phyloP scores from a whole-genome alignment of 2,797 vertebrate genomes.

The Leptoclinus maculatus region DNA sequence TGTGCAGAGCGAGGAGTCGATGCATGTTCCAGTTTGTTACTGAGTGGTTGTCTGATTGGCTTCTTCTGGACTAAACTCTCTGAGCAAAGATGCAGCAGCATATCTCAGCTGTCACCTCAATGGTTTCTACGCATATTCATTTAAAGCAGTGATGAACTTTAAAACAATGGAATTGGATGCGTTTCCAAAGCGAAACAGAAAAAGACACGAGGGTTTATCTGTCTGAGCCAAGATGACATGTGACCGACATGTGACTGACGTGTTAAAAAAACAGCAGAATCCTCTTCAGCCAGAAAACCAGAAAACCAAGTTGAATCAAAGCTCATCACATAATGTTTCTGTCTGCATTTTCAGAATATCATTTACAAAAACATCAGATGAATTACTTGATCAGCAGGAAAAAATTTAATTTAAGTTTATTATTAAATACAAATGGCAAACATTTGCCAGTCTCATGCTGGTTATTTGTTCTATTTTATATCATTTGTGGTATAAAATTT shows the following conservation, averaged over 20 bases:
- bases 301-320: conserved; percentile 7
- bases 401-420: too few relatives aligned
- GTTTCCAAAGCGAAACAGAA: conserved; percentile 1
- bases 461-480: not conserved
- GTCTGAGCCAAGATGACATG: conserved; percentile 27
- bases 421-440: too few relatives aligned
- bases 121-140: not conserved
- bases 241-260: too few relatives aligned
- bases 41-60: not conserved
- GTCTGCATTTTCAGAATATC: not conserved
- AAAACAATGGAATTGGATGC: not conserved
- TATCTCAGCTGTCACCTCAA: not conserved
- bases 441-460: not conserved
- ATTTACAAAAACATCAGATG: not conserved
- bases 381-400: not conserved
- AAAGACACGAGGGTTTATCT: not conserved
- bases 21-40: not conserved
- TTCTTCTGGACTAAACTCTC: not conserved
- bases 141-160: not conserved
- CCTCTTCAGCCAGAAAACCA: not conserved
- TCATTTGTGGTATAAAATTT: not conserved
- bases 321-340: not conserved
- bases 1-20: not conserved
- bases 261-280: not conserved
- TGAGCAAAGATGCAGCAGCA: not conserved